phyloP scores from a whole-genome alignment of 2,888 invertebrate species.

The Diarsia mendica region DNA sequence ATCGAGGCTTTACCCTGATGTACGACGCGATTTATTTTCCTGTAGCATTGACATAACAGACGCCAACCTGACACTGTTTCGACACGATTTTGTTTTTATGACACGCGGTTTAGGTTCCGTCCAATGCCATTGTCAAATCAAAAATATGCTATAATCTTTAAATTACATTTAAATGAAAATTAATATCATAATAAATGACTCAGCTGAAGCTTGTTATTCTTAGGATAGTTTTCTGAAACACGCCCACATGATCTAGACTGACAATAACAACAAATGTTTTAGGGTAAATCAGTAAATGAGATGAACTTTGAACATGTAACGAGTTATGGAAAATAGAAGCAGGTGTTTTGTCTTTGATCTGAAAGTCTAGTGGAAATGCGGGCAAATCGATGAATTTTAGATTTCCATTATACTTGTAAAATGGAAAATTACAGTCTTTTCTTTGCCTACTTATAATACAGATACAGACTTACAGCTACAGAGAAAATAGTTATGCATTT shows the following conservation, averaged over 20 bases:
- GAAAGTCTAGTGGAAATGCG: slow-evolving; percentile 28
- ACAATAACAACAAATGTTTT: background rate
- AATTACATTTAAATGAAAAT: background rate
- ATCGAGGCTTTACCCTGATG: background rate
- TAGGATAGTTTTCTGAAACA: background rate
- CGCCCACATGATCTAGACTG: background rate
- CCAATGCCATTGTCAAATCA: background rate
- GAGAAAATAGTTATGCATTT: too few relatives aligned
- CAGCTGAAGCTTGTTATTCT: background rate
- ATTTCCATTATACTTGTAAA: background rate
- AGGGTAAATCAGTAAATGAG: background rate
- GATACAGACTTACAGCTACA: too few relatives aligned
- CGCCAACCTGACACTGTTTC: background rate
- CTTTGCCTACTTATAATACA: too few relatives aligned
- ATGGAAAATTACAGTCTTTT: background rate
- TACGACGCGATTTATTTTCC: background rate
- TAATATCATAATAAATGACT: background rate
- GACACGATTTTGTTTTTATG: background rate
- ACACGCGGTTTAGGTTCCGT: background rate
- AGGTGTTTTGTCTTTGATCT: slow-evolving; percentile 35
- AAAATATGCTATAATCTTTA: background rate
- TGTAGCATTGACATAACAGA: background rate
- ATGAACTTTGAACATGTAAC: slow-evolving; percentile 10
- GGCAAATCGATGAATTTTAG: slow-evolving; percentile 19
- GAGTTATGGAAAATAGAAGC: slow-evolving; percentile 35